A percentile compares a stretch with the other conserved stretches of the same genome.
Evolutionary conservation across 2,797 vertebrate species (phyloP).

Genomic region (Sebastes matsubarae): DNA sequence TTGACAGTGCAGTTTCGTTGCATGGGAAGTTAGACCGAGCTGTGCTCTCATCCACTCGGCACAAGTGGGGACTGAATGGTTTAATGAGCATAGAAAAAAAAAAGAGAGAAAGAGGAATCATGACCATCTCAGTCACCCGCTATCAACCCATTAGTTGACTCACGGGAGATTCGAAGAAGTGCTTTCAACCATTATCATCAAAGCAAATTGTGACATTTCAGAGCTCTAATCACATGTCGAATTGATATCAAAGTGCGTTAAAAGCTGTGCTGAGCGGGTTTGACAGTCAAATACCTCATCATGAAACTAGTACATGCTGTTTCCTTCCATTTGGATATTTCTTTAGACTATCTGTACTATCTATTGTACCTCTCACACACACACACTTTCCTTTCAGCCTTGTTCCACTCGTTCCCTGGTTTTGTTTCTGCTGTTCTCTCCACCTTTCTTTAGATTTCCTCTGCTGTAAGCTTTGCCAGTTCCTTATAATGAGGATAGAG

Average conservation of each 20-base stretch:
- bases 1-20: not conserved
- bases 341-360: too few species aligned
- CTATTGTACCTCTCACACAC: not conserved
- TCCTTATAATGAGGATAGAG: constrained; percentile 45
- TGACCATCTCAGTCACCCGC: not conserved
- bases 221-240: not conserved
- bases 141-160: not conserved
- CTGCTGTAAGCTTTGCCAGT: constrained; percentile 28
- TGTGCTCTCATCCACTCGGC: not conserved
- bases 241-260: not conserved
- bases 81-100: not conserved
- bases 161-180: not conserved
- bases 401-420: not conserved
- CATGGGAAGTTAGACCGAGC: not conserved
- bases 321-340: not conserved
- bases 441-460: constrained; percentile 10
- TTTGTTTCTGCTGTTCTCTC: not conserved
- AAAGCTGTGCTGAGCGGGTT: not conserved
- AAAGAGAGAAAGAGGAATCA: not conserved
- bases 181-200: not conserved
- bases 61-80: not conserved
- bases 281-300: not conserved
- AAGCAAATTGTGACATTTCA: not conserved
- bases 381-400: not conserved
- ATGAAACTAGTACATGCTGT: not conserved